Evolutionary conservation across 2,113 vertebrate species (phyloP).

Genomic region (Oryzias curvinotus): DNA sequence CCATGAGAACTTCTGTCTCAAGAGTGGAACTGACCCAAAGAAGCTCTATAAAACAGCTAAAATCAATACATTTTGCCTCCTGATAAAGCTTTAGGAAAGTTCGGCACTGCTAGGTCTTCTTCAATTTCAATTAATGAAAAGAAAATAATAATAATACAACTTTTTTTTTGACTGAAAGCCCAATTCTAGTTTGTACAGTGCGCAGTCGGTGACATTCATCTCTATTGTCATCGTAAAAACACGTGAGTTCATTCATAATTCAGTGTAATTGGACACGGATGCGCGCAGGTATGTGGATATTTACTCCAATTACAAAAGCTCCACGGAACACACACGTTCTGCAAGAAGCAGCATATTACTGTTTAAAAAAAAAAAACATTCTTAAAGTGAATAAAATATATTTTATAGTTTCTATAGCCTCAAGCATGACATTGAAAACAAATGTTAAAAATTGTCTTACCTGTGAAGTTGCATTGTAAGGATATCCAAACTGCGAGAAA

Average conservation of each 20-base stretch:
- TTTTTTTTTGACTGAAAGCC: slow-evolving; percentile 8
- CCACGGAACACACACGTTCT: slow-evolving; percentile 35
- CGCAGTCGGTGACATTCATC: slow-evolving; percentile 67
- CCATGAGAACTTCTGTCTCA: slow-evolving; percentile 25
- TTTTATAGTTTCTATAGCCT: not conserved
- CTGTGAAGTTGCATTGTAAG: slow-evolving; percentile 93
- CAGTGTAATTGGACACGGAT: slow-evolving; percentile 75
- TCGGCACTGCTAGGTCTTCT: too few relatives aligned
- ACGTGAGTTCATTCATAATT: slow-evolving; percentile 85
- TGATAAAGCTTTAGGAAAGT: too few relatives aligned
- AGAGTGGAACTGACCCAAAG: slow-evolving; percentile 23
- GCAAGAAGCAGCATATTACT: slow-evolving; percentile 25
- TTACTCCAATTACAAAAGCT: slow-evolving; percentile 59
- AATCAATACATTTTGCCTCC: too few relatives aligned
- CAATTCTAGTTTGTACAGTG: slow-evolving; percentile 55
- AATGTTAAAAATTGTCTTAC: slow-evolving; percentile 79
- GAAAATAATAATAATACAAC: too few relatives aligned
- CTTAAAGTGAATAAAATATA: slow-evolving; percentile 20
- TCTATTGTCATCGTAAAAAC: slow-evolving; percentile 78
- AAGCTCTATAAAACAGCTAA: too few relatives aligned
- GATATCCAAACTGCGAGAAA: slow-evolving; percentile 98
- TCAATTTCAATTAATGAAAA: too few relatives aligned
- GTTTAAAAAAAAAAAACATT: slow-evolving; percentile 21
- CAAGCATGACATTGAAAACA: slow-evolving; percentile 14
- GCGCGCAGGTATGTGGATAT: slow-evolving; percentile 68